Conservation (phyloP, 2,888 invertebrate species). For the Anaspis maculata region DNA sequence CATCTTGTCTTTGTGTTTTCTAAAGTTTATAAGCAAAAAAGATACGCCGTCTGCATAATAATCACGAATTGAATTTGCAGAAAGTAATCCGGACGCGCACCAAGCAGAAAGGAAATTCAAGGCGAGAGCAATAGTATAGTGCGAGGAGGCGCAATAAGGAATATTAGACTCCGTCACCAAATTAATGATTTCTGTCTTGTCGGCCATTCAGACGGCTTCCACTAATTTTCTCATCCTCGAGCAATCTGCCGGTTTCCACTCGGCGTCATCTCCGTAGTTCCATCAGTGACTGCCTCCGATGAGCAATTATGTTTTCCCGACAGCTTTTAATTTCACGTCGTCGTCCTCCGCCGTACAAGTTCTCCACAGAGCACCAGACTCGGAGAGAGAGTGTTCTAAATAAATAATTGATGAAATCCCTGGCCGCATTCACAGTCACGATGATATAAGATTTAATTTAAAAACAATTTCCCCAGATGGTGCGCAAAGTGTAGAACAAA, state of each 20-base stretch:
- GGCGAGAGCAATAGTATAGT: constrained; percentile 2
- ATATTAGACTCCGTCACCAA: constrained; percentile 17
- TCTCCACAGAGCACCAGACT: no score
- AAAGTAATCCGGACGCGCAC: constrained; percentile 10
- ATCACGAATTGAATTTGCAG: constrained; percentile 11
- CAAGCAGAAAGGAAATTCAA: no score
- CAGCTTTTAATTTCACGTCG: constrained; percentile 36
- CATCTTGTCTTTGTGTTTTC: constrained; percentile 10
- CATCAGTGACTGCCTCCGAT: constrained; percentile 26
- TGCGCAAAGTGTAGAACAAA: no score
- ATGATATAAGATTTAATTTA: constrained; percentile 34
- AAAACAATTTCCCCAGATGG: constrained; percentile 34
- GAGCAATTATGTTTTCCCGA: constrained; percentile 36
- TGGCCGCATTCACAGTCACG: constrained; percentile 29
- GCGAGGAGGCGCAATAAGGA: constrained; percentile 9
- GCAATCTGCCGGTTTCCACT: constrained; percentile 24
- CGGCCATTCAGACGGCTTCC: constrained; percentile 21
- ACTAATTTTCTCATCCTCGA: constrained; percentile 30
- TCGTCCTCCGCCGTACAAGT: constrained; percentile 22
- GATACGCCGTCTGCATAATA: constrained; percentile 15
- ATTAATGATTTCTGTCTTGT: constrained; percentile 24
- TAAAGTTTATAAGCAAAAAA: constrained; percentile 7
- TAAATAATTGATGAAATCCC: constrained; percentile 36
- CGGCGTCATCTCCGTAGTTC: constrained; percentile 19
- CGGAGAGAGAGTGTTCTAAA: constrained; percentile 30